phyloP scores from a whole-genome alignment of 2,113 vertebrate genomes.

The Hippocampus abdominalis region DNA sequence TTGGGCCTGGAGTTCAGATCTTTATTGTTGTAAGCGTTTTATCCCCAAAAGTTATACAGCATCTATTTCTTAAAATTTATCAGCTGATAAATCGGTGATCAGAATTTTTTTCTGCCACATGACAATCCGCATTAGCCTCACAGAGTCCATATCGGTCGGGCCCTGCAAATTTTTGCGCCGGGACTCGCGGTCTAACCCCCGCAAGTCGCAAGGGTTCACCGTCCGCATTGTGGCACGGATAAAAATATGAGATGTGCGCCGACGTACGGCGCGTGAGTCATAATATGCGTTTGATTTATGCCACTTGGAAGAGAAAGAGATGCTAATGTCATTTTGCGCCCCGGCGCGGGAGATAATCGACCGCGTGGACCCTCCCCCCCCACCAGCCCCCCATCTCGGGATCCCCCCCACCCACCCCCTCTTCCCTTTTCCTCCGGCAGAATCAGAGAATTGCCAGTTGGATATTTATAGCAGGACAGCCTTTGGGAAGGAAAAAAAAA shows the following conservation, averaged over 20 bases:
- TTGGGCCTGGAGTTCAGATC: too few species aligned
- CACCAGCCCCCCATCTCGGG: constrained; percentile 11
- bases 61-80: too few species aligned
- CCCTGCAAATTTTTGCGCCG: not conserved
- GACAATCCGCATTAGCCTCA: too few species aligned
- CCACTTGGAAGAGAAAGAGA: constrained; percentile 59
- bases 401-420: constrained; percentile 29
- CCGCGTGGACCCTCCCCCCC: constrained; percentile 32
- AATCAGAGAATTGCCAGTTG: constrained; percentile 65
- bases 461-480: constrained; percentile 66
- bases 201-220: not conserved
- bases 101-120: too few species aligned
- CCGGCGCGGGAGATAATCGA: constrained; percentile 59
- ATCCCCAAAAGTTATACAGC: too few species aligned
- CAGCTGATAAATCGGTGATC: too few species aligned
- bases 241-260: constrained; percentile 11
- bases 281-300: constrained; percentile 56
- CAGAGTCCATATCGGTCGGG: too few species aligned
- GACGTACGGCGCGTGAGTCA: constrained; percentile 26
- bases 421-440: constrained; percentile 42
- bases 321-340: constrained; percentile 61
- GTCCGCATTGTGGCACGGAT: not conserved
- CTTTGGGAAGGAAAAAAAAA: constrained; percentile 44
- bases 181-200: not conserved
- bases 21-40: too few species aligned